phyloP scores from a whole-genome alignment of 2,888 invertebrate genomes.

The Polymixis flavicincta region DNA sequence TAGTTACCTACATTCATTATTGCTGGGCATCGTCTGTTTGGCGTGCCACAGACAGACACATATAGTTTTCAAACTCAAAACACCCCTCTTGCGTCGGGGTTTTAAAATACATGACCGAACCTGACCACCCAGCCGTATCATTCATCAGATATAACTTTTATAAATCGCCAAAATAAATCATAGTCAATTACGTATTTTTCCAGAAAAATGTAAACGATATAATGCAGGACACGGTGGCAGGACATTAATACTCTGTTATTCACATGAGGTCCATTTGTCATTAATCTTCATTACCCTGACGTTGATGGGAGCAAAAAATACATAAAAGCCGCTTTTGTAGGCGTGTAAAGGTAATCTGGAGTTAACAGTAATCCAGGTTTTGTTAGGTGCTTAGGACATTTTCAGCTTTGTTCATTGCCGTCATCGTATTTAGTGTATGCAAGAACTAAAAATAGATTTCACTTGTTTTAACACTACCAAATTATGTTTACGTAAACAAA shows the following conservation, averaged over 20 bases:
- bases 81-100: too few relatives aligned
- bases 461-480: background rate
- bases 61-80: too few relatives aligned
- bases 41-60: too few relatives aligned
- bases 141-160: constrained; percentile 32
- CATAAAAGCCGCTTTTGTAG: constrained; percentile 49
- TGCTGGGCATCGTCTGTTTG: too few relatives aligned
- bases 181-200: constrained; percentile 33
- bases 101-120: constrained; percentile 11
- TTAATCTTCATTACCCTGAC: constrained; percentile 64
- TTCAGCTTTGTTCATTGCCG: background rate
- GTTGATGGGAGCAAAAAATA: constrained; percentile 56
- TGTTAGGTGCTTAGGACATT: constrained; percentile 10
- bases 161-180: constrained; percentile 50
- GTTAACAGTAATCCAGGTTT: constrained; percentile 31
- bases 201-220: constrained; percentile 34
- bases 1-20: too few relatives aligned
- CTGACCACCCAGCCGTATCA: constrained; percentile 14
- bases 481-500: background rate
- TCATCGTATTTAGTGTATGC: background rate
- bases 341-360: constrained; percentile 44
- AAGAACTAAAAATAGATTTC: background rate
- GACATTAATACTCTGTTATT: constrained; percentile 50
- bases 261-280: constrained; percentile 48
- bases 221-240: constrained; percentile 36